A percentile compares a stretch with the other conserved stretches of the same genome.
Evolutionary conservation across 2,888 invertebrate species (phyloP).

Genomic region (Caenorhabditis sinica): DNA sequence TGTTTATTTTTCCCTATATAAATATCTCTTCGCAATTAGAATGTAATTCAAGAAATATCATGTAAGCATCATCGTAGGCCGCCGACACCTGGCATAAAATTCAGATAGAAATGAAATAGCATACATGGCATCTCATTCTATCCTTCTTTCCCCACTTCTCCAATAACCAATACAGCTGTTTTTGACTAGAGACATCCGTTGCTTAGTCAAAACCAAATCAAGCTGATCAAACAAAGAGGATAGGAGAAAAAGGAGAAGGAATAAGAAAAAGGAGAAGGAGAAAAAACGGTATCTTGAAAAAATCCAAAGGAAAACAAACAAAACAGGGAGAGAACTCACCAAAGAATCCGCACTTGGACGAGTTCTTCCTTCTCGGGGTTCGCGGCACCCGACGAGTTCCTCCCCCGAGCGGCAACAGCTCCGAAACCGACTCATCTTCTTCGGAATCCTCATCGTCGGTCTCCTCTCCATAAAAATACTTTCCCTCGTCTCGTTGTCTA

Average conservation of each 20-base stretch:
- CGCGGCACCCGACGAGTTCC: conserved; percentile 68
- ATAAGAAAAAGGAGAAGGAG: conserved; percentile 32
- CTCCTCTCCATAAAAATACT: conserved; percentile 24
- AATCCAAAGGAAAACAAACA: conserved; percentile 42
- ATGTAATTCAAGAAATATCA: no score
- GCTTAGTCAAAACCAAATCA: conserved; percentile 46
- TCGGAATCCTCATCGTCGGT: conserved; percentile 46
- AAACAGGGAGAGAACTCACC: conserved; percentile 40
- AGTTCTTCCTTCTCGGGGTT: conserved; percentile 66
- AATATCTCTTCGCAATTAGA: not conserved
- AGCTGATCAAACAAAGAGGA: conserved; percentile 54
- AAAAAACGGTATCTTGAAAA: conserved; percentile 22
- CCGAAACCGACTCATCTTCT: conserved; percentile 57
- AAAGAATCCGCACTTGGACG: conserved; percentile 64
- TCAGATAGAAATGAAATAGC: not conserved
- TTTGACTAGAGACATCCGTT: conserved; percentile 31
- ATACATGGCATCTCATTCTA: not conserved
- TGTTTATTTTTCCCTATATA: not conserved
- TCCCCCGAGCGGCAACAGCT: conserved; percentile 66
- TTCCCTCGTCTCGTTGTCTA: not conserved
- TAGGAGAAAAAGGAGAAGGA: conserved; percentile 10
- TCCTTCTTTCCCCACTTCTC: no score
- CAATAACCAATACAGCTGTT: conserved; percentile 33
- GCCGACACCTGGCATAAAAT: not conserved
- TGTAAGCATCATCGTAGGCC: no score